Conservation (phyloP, 2,888 invertebrate species). For the Polydrusus pterygomalis region DNA sequence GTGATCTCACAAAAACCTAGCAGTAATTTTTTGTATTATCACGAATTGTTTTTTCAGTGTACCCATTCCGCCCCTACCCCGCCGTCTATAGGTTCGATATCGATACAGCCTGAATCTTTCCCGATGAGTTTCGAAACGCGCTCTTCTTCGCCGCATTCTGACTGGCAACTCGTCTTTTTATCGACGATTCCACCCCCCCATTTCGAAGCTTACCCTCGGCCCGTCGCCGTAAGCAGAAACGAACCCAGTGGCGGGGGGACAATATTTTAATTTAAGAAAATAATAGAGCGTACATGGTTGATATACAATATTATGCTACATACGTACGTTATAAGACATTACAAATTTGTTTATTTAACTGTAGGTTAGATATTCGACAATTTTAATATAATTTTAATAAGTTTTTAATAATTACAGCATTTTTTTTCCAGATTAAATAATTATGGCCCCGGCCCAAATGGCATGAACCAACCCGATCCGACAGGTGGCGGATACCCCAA, state of each 20-base stretch:
- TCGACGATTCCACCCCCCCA: constrained; percentile 47
- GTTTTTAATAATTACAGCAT: too few relatives aligned
- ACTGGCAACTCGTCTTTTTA: constrained; percentile 49
- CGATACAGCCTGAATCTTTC: constrained; percentile 35
- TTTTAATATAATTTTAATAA: not conserved
- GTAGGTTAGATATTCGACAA: not conserved
- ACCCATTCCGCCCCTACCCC: not conserved
- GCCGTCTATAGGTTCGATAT: constrained; percentile 1
- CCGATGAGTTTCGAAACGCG: constrained; percentile 40
- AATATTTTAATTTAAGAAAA: too few relatives aligned
- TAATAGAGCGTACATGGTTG: too few relatives aligned
- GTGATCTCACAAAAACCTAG: too few relatives aligned
- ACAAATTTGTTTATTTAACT: too few relatives aligned
- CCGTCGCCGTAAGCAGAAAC: constrained; percentile 28
- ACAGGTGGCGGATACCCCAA: constrained; percentile 63
- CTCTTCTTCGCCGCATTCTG: constrained; percentile 43
- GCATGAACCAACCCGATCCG: constrained; percentile 68
- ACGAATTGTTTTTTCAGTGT: too few relatives aligned
- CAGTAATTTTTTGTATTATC: too few relatives aligned
- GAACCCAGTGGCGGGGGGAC: constrained; percentile 27
- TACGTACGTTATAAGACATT: too few relatives aligned
- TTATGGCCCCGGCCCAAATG: constrained; percentile 70
- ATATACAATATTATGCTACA: too few relatives aligned
- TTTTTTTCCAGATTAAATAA: constrained; percentile 68
- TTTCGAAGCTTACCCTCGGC: constrained; percentile 39